These are phyloP conservation scores for Spondyliosoma cantharus DNA, from an alignment of 2,797 vertebrate genomes.

Conservation along the genomic window DNA sequence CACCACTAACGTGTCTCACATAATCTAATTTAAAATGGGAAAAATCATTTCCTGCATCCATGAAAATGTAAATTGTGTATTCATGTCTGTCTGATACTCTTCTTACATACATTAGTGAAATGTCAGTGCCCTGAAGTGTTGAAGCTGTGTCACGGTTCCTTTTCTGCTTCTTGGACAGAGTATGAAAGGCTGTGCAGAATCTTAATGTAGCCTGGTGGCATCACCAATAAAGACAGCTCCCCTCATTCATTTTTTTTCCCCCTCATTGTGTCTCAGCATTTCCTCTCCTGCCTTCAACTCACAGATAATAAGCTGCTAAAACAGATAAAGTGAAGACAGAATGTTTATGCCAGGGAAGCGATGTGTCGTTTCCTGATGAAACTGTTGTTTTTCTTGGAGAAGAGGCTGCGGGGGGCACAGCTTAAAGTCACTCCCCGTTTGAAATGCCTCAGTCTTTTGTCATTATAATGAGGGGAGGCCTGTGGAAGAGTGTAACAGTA, in stretches of 20 bases:
- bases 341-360: slow-evolving; percentile 36
- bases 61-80: neutral
- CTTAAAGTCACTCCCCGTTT: slow-evolving; percentile 75
- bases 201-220: slow-evolving; percentile 49
- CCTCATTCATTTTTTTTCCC: slow-evolving; percentile 26
- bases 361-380: slow-evolving; percentile 55
- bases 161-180: slow-evolving; percentile 28
- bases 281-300: slow-evolving; percentile 54
- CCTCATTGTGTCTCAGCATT: slow-evolving; percentile 32
- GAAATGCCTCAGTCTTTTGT: slow-evolving; percentile 80
- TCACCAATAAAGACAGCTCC: slow-evolving; percentile 31
- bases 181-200: slow-evolving; percentile 60
- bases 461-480: slow-evolving; percentile 80
- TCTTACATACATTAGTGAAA: neutral
- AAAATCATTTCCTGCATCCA: neutral
- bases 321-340: slow-evolving; percentile 52
- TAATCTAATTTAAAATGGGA: neutral
- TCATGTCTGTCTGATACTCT: neutral
- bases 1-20: neutral
- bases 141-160: slow-evolving; percentile 18
- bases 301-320: slow-evolving; percentile 55
- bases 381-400: slow-evolving; percentile 67
- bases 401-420: slow-evolving; percentile 30
- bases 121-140: slow-evolving; percentile 24
- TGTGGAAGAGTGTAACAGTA: slow-evolving; percentile 77